Percentiles rank a stretch among this genome's conserved stretches.
phyloP scores from a whole-genome alignment of 2,888 invertebrate genomes.

The Plagiodera versicolora region DNA sequence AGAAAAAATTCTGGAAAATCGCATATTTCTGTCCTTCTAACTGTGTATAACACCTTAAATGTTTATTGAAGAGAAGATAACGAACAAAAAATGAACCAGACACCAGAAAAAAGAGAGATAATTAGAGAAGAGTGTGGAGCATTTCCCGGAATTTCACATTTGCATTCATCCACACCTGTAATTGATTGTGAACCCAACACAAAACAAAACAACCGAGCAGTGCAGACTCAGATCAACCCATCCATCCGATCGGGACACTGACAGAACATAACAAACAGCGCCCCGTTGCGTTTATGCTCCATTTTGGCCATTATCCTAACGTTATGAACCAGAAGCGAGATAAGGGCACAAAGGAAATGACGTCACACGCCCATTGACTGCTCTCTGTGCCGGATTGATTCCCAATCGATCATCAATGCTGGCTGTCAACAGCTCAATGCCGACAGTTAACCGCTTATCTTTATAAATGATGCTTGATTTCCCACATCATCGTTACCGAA shows the following conservation, averaged over 20 bases:
- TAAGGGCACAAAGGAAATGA: conserved; percentile 57
- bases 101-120: no score
- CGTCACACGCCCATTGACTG: conserved; percentile 56
- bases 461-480: conserved; percentile 55
- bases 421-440: conserved; percentile 44
- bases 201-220: conserved; percentile 3
- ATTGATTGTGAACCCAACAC: no score
- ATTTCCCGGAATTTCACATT: no score
- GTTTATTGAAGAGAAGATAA: no score
- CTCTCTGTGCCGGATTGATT: conserved; percentile 54
- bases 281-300: conserved; percentile 34
- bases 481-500: conserved; percentile 24
- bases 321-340: conserved; percentile 58
- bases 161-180: no score
- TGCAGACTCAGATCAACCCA: conserved; percentile 1
- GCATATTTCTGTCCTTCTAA: no score
- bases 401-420: conserved; percentile 54
- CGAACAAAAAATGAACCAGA: no score
- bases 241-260: conserved; percentile 11
- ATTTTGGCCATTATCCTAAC: conserved; percentile 53
- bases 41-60: no score
- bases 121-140: no score
- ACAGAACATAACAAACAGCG: conserved; percentile 14
- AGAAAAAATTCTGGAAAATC: no score
- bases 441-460: conserved; percentile 53